Evolutionary conservation across 1,140 invertebrate species (phyloP), one percentile per base, ranked within the genome.

Genomic region (Chelonus insularis): DNA sequence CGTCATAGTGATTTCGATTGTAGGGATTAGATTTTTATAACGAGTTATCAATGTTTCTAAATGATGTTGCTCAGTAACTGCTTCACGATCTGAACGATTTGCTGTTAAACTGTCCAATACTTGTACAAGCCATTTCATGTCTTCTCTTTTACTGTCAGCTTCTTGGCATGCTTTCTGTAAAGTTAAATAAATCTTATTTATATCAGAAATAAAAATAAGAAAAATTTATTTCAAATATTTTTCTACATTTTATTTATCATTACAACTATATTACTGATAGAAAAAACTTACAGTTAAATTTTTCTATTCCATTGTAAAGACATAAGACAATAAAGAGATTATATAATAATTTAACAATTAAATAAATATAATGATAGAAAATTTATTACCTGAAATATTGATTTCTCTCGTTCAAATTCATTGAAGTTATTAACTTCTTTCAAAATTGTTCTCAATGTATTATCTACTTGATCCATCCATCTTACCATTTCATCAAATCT

Each of bases 101-200:
- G 90, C 88, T 4, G 91, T 86, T 55, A 98, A 83, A 62, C 88
- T 89, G 68, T 97, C 94, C 32, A 97, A 77, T 12, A 90, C 93
- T 79, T 95, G 91, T 1, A 96, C 92, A 39, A 98, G 81, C 93
- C 94, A 96, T 72, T 96, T 96, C 88, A 96, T 95, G 66, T 95
- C 92, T 78, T 96, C 94, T 47, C 91, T 85, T 75, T 93, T 92
- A 43, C 85, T 86, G 72, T 96, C 93, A 60, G 95, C 93, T 82
- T 96, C 92, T 45, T 88, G 86, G 72, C 93, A 95, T 64, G 96
- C 91, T 75, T 87, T 88, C 92, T 95, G 73, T 14, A 62, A 71
- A 12, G 2, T 5, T 25, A 50, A 11, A 29, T 11, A 23, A 54
- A 20, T 36, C 9, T 9, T 5, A 45, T 11, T 12, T 45, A 1